phyloP scores from a whole-genome alignment of 1,140 invertebrate species.

The Brachionus plicatilis region DNA sequence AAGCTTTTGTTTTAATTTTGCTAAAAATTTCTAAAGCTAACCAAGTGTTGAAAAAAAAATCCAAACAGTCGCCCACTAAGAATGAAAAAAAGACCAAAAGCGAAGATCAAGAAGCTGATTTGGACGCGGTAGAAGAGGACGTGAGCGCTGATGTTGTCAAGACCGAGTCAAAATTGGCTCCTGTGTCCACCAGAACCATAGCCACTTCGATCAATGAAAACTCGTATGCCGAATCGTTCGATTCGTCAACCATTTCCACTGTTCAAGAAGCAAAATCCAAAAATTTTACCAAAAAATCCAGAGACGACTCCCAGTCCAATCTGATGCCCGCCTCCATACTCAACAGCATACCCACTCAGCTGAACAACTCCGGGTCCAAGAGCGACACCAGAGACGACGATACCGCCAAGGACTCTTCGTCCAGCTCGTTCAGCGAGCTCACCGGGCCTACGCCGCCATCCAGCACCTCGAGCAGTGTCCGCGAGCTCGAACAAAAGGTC shows the following conservation, averaged over 20 bases:
- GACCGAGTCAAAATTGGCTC: neutral
- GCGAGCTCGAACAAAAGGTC: conserved; percentile 12
- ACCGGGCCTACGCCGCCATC: neutral
- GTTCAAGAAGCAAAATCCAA: neutral
- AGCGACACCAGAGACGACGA: neutral
- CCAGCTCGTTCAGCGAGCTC: neutral
- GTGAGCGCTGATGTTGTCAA: neutral
- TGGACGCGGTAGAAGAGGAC: neutral
- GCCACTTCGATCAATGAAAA: conserved; percentile 25
- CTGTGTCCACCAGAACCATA: neutral
- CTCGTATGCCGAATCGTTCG: conserved; percentile 43
- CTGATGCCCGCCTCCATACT: neutral
- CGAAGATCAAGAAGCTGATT: neutral
- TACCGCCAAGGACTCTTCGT: neutral
- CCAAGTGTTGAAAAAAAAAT: conserved; percentile 7
- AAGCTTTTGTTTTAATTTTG: neutral
- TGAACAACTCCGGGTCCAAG: neutral
- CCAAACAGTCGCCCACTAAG: neutral
- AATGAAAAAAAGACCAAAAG: neutral
- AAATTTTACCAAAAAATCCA: neutral
- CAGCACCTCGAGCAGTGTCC: conserved; percentile 16
- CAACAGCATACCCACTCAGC: neutral
- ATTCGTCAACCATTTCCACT: conserved; percentile 5
- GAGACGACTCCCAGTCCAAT: neutral
- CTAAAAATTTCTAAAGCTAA: neutral